These are phyloP conservation scores for Brachynemurus nebulosus DNA, from an alignment of 2,888 invertebrate species.

Conservation along the genomic window DNA sequence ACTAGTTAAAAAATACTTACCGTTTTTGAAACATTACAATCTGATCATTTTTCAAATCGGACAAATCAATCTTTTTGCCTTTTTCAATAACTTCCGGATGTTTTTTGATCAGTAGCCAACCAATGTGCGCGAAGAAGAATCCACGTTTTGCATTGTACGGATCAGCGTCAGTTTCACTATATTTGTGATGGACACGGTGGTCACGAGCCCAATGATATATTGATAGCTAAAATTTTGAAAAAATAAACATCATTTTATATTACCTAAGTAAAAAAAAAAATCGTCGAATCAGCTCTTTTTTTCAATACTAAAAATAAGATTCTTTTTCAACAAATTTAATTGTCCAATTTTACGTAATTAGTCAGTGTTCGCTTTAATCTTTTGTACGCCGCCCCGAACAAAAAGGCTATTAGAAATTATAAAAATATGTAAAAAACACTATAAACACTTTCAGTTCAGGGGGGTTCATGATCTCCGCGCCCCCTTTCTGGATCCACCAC, in stretches of 20 bases:
- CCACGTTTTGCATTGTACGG: conserved; percentile 86
- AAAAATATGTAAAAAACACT: too few species aligned
- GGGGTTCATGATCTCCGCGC: too few species aligned
- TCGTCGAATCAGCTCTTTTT: too few species aligned
- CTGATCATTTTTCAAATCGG: conserved; percentile 69
- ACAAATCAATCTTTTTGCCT: conserved; percentile 72
- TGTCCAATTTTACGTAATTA: too few species aligned
- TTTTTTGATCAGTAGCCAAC: conserved; percentile 84
- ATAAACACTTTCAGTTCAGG: too few species aligned
- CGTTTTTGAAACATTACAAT: conserved; percentile 78
- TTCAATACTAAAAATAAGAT: too few species aligned
- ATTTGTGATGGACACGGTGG: conserved; percentile 83
- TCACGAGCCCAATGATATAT: conserved; percentile 68
- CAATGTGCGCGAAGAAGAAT: conserved; percentile 92
- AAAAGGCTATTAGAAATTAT: too few species aligned
- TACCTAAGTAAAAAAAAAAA: too few species aligned
- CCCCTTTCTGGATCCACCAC: too few species aligned
- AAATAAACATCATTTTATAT: neutral
- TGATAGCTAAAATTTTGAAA: conserved; percentile 41
- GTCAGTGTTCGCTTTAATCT: too few species aligned
- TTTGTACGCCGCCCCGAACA: too few species aligned
- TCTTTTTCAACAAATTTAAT: too few species aligned
- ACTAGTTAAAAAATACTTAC: conserved; percentile 31
- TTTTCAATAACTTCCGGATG: conserved; percentile 80
- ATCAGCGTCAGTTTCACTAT: conserved; percentile 85